Evolutionary conservation across 2,113 vertebrate species (phyloP).

Genomic region (Pelvicachromis taeniatus): DNA sequence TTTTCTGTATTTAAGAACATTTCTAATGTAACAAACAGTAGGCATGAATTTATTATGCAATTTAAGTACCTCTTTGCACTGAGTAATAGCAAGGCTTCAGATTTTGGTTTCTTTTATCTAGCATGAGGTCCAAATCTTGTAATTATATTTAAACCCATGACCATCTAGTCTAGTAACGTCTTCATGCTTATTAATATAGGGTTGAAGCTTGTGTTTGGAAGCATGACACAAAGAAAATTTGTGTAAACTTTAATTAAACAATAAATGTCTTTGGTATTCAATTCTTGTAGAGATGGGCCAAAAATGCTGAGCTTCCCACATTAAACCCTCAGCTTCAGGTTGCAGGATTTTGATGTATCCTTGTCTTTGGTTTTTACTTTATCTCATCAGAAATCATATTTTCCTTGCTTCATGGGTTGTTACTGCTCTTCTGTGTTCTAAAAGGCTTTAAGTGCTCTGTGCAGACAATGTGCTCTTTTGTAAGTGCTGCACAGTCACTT

Average conservation of each 20-base stretch:
- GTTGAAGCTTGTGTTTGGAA: neutral
- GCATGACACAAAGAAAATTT: neutral
- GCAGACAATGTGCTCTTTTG: neutral
- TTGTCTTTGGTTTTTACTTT: neutral
- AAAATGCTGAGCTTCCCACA: neutral
- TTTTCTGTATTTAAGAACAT: neutral
- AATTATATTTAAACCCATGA: neutral
- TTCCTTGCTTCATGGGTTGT: neutral
- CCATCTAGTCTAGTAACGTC: neutral
- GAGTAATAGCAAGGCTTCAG: neutral
- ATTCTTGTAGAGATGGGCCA: neutral
- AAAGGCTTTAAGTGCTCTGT: conserved; percentile 4
- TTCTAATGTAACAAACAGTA: neutral
- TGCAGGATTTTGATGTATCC: neutral
- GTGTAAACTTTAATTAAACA: neutral
- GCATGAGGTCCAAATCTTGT: neutral
- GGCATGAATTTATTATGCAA: neutral
- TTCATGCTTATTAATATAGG: neutral
- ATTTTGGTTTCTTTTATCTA: neutral
- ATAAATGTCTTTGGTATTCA: neutral
- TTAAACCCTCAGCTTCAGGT: neutral
- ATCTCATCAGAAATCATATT: neutral
- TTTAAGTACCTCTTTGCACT: neutral
- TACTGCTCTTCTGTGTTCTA: neutral
- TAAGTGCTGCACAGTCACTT: neutral